Conservation (phyloP, 2,113 vertebrate species). For the Chloropsis hardwickii region DNA sequence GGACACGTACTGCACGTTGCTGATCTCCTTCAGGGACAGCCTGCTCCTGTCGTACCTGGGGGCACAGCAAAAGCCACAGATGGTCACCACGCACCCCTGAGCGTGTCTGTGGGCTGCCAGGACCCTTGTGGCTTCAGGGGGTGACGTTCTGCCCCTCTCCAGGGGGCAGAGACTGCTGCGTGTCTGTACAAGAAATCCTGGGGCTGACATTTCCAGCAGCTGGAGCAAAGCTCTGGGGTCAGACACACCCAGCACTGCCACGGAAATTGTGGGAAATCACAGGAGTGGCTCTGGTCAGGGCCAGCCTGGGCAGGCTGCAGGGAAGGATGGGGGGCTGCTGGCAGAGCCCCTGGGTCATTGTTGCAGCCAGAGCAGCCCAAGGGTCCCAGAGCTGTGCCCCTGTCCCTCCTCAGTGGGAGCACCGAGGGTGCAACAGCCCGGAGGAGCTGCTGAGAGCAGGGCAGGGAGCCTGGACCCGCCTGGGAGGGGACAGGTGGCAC, state of each 20-base stretch:
- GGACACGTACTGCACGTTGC: slow-evolving; percentile 89
- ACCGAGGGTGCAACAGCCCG: rapidly evolving
- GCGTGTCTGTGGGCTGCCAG: rapidly evolving
- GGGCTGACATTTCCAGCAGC: neutral
- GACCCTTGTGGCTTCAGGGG: neutral
- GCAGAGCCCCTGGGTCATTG: neutral
- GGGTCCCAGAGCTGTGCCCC: neutral
- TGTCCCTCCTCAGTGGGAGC: neutral
- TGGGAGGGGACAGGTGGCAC: neutral
- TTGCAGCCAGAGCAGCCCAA: neutral
- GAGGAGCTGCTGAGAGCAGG: rapidly evolving
- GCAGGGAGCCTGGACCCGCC: neutral
- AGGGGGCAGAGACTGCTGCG: neutral
- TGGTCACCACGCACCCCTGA: neutral
- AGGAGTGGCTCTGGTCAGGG: neutral
- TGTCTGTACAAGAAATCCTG: neutral
- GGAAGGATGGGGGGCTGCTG: neutral
- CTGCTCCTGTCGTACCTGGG: slow-evolving; percentile 92
- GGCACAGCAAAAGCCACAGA: neutral
- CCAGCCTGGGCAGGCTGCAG: neutral
- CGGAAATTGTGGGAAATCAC: neutral
- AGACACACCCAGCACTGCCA: neutral
- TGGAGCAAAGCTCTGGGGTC: neutral
- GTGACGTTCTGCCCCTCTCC: neutral
- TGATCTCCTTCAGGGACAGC: slow-evolving; percentile 89